Evolutionary conservation across 2,797 vertebrate species (phyloP), one percentile per base, ranked within the genome.

Genomic region (Notolabrus celidotus): DNA sequence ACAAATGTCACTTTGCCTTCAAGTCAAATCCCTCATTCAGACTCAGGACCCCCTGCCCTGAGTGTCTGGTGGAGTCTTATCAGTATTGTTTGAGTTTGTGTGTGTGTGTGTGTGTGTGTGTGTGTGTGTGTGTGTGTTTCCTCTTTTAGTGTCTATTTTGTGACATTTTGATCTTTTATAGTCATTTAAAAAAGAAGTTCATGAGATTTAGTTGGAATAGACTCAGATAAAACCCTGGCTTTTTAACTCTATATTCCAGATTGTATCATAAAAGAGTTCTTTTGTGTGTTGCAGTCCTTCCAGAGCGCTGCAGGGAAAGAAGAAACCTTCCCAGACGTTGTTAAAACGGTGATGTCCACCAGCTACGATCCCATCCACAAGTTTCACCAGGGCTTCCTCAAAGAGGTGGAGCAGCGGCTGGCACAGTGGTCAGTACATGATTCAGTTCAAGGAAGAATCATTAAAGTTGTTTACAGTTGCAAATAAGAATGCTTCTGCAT

Each of bases 341-440:
- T 98, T 47, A 96, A 84, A 74, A 95, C 62, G 74, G 88, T 96
- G 56, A 92, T 98, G 65, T 95, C 95, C 66, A 81, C 94, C 42
- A 97, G 92, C 92, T 98, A 96, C 1, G 95, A 97, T 67, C 96
- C 96, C 19, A 89, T 99, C 87, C 87, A 96, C 93, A 96, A 93
- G 83, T 97, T 98, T 79, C 97, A 98, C 71, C 92, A 95, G 58
- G 94, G 88, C 58, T 98, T 98, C 88, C 93, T 99, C 79, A 97
- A 96, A 86, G 97, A 98, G 86, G 95, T 95, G 84, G 97, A 99
- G 88, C 96, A 97, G 67, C 94, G 97, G 46, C 95, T 99, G 71
- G 95, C 94, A 10, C 90, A 96, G 31, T 99, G 97, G 97, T 99
- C 83, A 95, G 95, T 80, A 20, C 50, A 27, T 38, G 27, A n/a